Conservation (phyloP, 2,888 invertebrate species). For the Scelioninae gen. 2 region DNA sequence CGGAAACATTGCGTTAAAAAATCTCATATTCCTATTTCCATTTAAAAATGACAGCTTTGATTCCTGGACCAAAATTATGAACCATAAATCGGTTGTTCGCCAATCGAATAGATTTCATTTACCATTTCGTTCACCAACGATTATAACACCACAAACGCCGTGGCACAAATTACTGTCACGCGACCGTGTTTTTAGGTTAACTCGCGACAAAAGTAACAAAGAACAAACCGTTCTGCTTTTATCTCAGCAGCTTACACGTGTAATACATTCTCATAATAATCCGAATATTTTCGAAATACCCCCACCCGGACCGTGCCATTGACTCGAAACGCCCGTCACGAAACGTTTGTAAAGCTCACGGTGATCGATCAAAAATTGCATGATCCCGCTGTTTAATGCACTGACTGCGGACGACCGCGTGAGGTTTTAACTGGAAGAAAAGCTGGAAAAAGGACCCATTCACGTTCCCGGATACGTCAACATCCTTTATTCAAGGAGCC, state of each 20-base stretch:
- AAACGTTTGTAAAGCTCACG: slow-evolving; percentile 10
- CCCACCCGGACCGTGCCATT: slow-evolving; percentile 1
- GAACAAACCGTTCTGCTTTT: slow-evolving; percentile 2
- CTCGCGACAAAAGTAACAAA: too few species aligned
- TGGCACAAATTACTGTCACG: too few species aligned
- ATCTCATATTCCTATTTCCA: too few species aligned
- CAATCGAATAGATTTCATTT: too few species aligned
- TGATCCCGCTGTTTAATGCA: slow-evolving; percentile 40
- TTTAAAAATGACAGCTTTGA: too few species aligned
- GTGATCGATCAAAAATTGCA: slow-evolving; percentile 57
- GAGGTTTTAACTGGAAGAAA: slow-evolving; percentile 29
- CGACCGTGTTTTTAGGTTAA: too few species aligned
- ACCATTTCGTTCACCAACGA: too few species aligned
- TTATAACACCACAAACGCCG: too few species aligned
- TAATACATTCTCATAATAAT: slow-evolving; percentile 27
- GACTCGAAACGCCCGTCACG: not conserved
- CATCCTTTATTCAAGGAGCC: slow-evolving; percentile 47
- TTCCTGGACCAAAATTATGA: too few species aligned
- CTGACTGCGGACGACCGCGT: slow-evolving; percentile 14
- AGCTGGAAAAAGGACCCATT: slow-evolving; percentile 44
- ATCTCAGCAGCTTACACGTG: slow-evolving; percentile 15
- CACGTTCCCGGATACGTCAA: slow-evolving; percentile 52
- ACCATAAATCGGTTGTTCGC: too few species aligned
- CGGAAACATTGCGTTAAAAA: too few species aligned
- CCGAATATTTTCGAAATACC: slow-evolving; percentile 36